Conservation (phyloP, 2,797 vertebrate genomes). For the Huso huso region DNA sequence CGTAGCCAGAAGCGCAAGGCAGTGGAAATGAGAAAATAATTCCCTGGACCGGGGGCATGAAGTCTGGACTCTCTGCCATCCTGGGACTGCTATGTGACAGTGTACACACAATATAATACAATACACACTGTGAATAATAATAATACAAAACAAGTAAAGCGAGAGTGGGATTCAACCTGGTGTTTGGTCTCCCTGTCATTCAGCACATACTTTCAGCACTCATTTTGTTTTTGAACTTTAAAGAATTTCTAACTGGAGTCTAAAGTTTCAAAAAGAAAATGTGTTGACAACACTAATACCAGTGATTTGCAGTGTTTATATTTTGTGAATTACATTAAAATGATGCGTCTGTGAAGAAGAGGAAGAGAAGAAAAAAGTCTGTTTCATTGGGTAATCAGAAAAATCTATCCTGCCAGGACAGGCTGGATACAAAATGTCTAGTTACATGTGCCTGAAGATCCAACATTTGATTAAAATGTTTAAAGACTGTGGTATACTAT, state of each 20-base stretch:
- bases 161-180: background rate
- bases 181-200: constrained; percentile 8
- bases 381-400: constrained; percentile 48
- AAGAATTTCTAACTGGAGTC: constrained; percentile 9
- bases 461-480: constrained; percentile 73
- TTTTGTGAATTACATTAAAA: constrained; percentile 53
- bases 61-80: no score
- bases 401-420: constrained; percentile 41
- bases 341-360: constrained; percentile 39
- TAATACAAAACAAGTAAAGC: constrained; percentile 10
- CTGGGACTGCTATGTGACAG: no score
- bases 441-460: constrained; percentile 64
- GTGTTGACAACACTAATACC: constrained; percentile 44
- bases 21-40: no score
- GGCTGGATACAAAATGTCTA: constrained; percentile 58
- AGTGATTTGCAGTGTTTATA: constrained; percentile 35
- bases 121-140: no score
- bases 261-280: constrained; percentile 35
- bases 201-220: constrained; percentile 9
- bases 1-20: no score
- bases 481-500: constrained; percentile 55
- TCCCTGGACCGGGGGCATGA: no score
- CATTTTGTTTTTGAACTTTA: constrained; percentile 4
- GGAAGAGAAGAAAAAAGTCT: constrained; percentile 28
- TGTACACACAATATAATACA: no score